Conservation (phyloP, 1,140 invertebrate species). For the Musca vetustissima region DNA sequence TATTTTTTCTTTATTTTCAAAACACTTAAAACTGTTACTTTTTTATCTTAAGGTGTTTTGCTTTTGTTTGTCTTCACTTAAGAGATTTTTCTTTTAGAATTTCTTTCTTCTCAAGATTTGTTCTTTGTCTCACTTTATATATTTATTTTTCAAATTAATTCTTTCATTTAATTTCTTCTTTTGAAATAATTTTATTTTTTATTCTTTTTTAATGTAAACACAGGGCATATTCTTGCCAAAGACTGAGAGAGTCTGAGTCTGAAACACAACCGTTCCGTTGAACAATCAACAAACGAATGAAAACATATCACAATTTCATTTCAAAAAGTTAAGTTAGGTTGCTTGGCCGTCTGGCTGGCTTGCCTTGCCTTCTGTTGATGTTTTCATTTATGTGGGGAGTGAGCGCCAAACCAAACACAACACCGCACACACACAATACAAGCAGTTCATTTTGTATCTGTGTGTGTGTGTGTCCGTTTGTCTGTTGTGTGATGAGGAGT, state of each 20-base stretch:
- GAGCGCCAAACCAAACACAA: not conserved
- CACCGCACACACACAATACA: not conserved
- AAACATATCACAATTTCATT: constrained; percentile 29
- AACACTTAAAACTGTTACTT: too few species aligned
- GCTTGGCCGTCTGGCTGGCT: not conserved
- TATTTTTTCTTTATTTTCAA: constrained; percentile 13
- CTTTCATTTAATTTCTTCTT: constrained; percentile 6
- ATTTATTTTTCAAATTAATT: too few species aligned
- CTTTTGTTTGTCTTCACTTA: not conserved
- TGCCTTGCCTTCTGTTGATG: constrained; percentile 2
- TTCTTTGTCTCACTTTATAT: constrained; percentile 32
- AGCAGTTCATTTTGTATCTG: not conserved
- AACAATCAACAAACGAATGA: constrained; percentile 55
- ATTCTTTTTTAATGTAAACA: constrained; percentile 29
- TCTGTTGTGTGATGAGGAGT: constrained; percentile 36
- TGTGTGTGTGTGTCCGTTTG: not conserved
- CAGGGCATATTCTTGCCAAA: not conserved
- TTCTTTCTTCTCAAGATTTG: not conserved
- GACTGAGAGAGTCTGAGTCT: not conserved
- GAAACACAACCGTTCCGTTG: constrained; percentile 46
- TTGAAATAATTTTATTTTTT: constrained; percentile 20
- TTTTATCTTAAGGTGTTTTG: too few species aligned
- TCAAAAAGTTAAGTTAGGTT: constrained; percentile 25
- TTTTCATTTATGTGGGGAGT: too few species aligned
- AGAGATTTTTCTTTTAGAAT: constrained; percentile 29